phyloP scores from a whole-genome alignment of 2,113 vertebrate genomes.

The Corythaeola cristata region DNA sequence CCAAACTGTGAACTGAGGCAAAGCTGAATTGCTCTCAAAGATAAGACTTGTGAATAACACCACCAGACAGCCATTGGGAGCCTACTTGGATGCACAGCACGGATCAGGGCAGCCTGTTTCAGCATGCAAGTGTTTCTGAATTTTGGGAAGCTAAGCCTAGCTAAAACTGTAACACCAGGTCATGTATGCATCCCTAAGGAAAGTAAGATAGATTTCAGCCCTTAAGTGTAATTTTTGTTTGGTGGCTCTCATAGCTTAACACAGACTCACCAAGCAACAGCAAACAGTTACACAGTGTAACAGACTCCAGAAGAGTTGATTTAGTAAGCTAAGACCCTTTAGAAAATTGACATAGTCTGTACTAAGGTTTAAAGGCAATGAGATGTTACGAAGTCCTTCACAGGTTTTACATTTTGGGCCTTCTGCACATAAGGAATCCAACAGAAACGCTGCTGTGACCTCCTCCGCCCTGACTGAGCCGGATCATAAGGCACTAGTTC shows the following conservation, averaged over 20 bases:
- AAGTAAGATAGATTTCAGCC: background rate
- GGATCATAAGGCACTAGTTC: background rate
- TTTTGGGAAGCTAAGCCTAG: background rate
- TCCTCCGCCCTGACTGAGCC: background rate
- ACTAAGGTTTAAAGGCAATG: background rate
- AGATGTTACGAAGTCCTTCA: background rate
- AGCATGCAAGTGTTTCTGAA: background rate
- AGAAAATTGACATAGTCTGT: background rate
- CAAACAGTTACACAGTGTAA: background rate
- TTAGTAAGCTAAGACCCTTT: background rate
- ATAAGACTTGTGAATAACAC: background rate
- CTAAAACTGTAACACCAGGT: background rate
- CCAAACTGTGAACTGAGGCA: background rate
- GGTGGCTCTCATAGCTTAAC: background rate
- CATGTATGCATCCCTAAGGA: background rate
- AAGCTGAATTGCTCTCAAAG: background rate
- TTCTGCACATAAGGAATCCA: accelerated
- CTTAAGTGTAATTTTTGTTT: background rate
- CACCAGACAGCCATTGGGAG: accelerated
- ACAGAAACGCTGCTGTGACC: background rate
- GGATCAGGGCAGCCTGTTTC: background rate
- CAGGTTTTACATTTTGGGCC: background rate
- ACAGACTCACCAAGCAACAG: background rate
- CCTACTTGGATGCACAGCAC: background rate
- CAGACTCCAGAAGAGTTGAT: background rate